Percentiles rank a stretch among this genome's conserved stretches.
These are phyloP conservation scores for Boloria euphrosyne DNA, from an alignment of 2,888 invertebrate species.

Conservation along the genomic window DNA sequence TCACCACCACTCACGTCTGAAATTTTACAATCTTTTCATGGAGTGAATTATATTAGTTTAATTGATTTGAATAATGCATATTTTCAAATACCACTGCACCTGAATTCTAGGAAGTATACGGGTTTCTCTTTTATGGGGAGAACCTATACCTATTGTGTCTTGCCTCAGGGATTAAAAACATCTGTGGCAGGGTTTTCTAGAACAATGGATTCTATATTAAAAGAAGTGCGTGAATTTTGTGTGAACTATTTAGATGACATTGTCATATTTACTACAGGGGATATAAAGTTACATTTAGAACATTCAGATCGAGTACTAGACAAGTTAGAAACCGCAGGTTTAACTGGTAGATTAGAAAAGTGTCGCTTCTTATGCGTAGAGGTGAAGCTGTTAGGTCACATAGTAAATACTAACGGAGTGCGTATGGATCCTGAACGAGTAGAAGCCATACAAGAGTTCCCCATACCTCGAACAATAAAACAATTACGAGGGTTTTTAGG, in stretches of 20 bases:
- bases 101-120: conserved; percentile 33
- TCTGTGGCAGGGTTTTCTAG: conserved; percentile 44
- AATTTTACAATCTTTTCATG: conserved; percentile 35
- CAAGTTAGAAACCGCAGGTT: conserved; percentile 26
- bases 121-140: conserved; percentile 35
- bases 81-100: conserved; percentile 36
- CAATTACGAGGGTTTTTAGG: conserved; percentile 44
- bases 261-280: conserved; percentile 37
- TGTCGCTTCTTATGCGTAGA: conserved; percentile 34
- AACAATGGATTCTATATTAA: conserved; percentile 45
- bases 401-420: conserved; percentile 37
- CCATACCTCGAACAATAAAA: conserved; percentile 40
- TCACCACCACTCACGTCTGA: conserved; percentile 31
- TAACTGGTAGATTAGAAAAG: conserved; percentile 35
- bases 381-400: conserved; percentile 40
- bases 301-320: conserved; percentile 34
- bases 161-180: conserved; percentile 42
- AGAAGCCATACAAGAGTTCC: conserved; percentile 38
- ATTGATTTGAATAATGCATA: conserved; percentile 41
- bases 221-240: conserved; percentile 42
- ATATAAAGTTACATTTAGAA: conserved; percentile 36
- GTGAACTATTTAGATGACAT: conserved; percentile 45
- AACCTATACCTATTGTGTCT: conserved; percentile 37
- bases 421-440: conserved; percentile 34
- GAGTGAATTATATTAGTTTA: conserved; percentile 31